Base-by-base conservation (phyloP, 2,797 vertebrate genomes). In the Lepus townsendii region DNA sequence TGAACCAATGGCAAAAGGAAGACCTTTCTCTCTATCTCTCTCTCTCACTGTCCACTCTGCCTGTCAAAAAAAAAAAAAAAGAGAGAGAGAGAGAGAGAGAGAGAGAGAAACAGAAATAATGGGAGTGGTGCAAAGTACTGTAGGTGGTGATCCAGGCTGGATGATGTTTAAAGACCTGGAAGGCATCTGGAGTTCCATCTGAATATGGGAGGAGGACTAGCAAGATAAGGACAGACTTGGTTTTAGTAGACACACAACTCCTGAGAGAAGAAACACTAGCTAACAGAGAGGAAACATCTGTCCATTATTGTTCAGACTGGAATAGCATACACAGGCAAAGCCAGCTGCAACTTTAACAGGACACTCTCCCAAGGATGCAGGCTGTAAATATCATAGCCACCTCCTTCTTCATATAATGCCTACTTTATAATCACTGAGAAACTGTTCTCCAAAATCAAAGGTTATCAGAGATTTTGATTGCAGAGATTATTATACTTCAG, bases 401-500 rank as follows among this genome's bases (percentile, higher is more conserved):
- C 4, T 4, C 24, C 60, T 83, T 38, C 47, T 82, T 35, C 65
- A 24, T 84, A 62, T 90, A 11, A 78, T 1, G 69, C 10, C 13
- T 92, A 47, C 32, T 71, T 90, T 92, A 42, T 83, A 62, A 35
- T 35, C 73, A 66, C 7, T 63, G 38, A 73, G 13, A 54, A 71
- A 84, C 10, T 87, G 50, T 50, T 90, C 63, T 77, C 72, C 82
- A 88, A 83, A 78, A 75, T 63, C 8, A 85, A 69, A 82, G 11
- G 60, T 68, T 69, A 68, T 10, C 52, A 52, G 32, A 54, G 47
- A 71, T 24, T 87, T 78, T 75, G 32, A 11, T 85, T 17, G 83
- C 69, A 60, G 75, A 86, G 54, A 22, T 54, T 73, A 1, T 69
- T 73, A 1, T 63, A 32, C 52, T 16, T 17, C 3, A 82, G 63